These are phyloP conservation scores for Bombyx mori DNA, from an alignment of 1,140 invertebrate species.

Conservation along the genomic window DNA sequence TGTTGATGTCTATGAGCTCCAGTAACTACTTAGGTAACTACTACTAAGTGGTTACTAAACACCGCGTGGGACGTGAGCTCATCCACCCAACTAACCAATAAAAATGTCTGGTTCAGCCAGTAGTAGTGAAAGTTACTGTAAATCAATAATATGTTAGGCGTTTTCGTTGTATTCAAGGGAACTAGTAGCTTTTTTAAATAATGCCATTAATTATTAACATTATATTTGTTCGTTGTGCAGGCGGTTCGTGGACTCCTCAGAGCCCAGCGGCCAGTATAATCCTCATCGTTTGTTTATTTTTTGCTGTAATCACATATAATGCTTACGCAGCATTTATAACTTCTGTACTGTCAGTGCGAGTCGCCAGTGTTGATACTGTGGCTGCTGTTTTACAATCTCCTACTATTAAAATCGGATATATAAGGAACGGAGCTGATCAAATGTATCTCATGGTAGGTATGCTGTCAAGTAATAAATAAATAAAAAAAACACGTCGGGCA, in stretches of 20 bases:
- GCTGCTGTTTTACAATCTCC: conserved; percentile 71
- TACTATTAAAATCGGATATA: conserved; percentile 74
- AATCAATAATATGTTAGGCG: no score
- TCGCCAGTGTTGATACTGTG: conserved; percentile 71
- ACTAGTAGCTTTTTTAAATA: no score
- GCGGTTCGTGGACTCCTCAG: conserved; percentile 72
- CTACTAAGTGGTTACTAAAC: no score
- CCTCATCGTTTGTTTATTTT: conserved; percentile 72
- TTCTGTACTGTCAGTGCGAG: conserved; percentile 75
- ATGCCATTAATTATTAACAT: no score
- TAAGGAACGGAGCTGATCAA: conserved; percentile 66
- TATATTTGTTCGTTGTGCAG: conserved; percentile 29
- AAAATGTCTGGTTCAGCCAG: no score
- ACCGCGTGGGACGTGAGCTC: no score
- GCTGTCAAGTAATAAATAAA: neutral
- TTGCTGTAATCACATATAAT: conserved; percentile 74
- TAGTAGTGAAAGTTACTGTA: no score
- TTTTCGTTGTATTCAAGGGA: no score
- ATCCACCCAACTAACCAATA: no score
- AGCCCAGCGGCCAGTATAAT: conserved; percentile 72
- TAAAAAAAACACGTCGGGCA: neutral
- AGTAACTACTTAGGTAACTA: no score
- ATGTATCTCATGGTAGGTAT: conserved; percentile 63
- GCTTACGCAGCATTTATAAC: conserved; percentile 76
- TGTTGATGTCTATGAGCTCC: no score